Conservation (phyloP, 2,113 vertebrate genomes). For the Sprattus sprattus region DNA sequence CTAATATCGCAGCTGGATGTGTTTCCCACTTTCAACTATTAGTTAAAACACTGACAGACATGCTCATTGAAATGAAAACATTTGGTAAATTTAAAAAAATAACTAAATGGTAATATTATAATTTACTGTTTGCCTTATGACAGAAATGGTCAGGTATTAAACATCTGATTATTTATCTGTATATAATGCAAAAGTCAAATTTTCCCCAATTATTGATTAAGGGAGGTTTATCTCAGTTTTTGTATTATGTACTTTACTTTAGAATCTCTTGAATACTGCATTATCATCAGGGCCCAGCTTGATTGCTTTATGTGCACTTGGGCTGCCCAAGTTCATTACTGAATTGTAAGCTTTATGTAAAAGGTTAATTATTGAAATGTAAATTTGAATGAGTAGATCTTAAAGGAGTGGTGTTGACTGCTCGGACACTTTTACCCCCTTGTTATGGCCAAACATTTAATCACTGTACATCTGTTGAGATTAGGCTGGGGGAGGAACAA, state of each 20-base stretch:
- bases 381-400: not conserved
- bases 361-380: not conserved
- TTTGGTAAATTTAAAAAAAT: not conserved
- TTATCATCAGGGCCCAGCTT: not conserved
- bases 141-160: not conserved
- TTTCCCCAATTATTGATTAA: not conserved
- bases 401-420: not conserved
- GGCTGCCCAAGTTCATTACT: not conserved
- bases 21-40: not conserved
- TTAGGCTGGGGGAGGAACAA: not conserved
- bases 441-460: too few relatives aligned
- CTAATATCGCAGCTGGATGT: not conserved
- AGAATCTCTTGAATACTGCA: not conserved
- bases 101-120: not conserved
- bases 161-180: not conserved
- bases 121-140: slow-evolving; percentile 4
- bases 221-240: not conserved
- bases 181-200: not conserved
- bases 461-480: not conserved
- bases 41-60: not conserved
- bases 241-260: not conserved
- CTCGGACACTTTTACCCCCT: not conserved
- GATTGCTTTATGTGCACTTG: not conserved
- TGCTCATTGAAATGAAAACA: not conserved
- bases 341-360: not conserved